A percentile compares a stretch with the other conserved stretches of the same genome.
Evolutionary conservation across 2,797 vertebrate genomes (phyloP).

Genomic region (Pipistrellus nathusii): DNA sequence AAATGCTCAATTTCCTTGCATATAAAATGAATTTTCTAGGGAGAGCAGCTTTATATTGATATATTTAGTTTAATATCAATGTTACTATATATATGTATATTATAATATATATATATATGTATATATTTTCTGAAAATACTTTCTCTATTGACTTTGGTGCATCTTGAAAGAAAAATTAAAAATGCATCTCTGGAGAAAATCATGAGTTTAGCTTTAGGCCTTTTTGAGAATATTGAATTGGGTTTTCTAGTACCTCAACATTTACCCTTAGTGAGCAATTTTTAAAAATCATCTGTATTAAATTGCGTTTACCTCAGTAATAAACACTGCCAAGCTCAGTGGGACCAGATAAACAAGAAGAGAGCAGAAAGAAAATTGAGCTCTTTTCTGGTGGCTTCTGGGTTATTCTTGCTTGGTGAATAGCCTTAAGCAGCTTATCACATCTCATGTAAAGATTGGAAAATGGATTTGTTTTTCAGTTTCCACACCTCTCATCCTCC

Average conservation of each 20-base stretch:
- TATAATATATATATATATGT: not conserved
- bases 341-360: not conserved
- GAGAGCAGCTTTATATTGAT: not conserved
- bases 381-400: not conserved
- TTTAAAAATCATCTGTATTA: constrained; percentile 23
- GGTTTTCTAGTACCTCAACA: not conserved
- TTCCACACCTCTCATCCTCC: not conserved
- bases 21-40: not conserved
- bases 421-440: not conserved
- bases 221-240: constrained; percentile 27
- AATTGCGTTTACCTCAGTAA: not conserved
- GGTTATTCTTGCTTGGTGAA: not conserved
- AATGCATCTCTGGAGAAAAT: constrained; percentile 41
- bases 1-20: not conserved
- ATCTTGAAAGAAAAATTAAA: not conserved
- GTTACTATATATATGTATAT: not conserved
- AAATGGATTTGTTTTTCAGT: not conserved
- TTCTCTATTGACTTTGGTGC: not conserved
- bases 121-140: not conserved
- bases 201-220: not conserved
- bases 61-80: not conserved
- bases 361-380: not conserved
- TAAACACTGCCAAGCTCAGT: not conserved
- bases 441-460: not conserved
- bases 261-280: constrained; percentile 6